Conservation (phyloP, 2,888 invertebrate genomes). For the Charanyca ferruginea region DNA sequence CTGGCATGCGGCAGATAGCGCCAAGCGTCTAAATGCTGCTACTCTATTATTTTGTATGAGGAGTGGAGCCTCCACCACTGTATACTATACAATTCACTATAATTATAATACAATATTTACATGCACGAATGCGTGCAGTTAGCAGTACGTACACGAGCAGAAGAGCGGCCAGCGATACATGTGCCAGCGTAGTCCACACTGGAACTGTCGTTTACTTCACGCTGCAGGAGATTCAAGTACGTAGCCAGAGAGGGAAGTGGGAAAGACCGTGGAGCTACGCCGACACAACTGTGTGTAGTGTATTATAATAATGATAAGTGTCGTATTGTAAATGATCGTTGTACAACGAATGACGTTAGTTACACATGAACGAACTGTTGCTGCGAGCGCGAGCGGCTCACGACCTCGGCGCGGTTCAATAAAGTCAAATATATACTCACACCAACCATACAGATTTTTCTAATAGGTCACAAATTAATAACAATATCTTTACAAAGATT, state of each 20-base stretch:
- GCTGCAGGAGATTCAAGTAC: neutral
- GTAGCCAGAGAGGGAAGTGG: neutral
- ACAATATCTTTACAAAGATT: slow-evolving; percentile 30
- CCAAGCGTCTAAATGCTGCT: slow-evolving; percentile 21
- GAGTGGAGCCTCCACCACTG: slow-evolving; percentile 25
- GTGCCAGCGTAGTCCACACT: neutral
- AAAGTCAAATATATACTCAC: slow-evolving; percentile 5
- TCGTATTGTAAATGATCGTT: slow-evolving; percentile 1
- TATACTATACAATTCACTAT: slow-evolving; percentile 55
- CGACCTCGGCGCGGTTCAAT: neutral
- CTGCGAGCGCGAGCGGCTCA: neutral
- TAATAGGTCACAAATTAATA: slow-evolving; percentile 19
- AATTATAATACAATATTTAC: slow-evolving; percentile 70
- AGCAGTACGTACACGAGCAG: slow-evolving; percentile 3
- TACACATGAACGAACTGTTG: neutral
- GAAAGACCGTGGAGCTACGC: neutral
- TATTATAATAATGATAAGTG: neutral
- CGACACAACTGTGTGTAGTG: neutral
- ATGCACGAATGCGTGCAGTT: slow-evolving; percentile 29
- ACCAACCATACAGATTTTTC: slow-evolving; percentile 6
- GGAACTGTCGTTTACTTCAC: neutral
- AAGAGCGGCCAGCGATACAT: neutral
- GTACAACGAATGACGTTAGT: slow-evolving; percentile 11
- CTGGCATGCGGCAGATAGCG: slow-evolving; percentile 33
- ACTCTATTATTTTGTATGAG: slow-evolving; percentile 13